These are phyloP conservation scores for Phyllotreta cruciferae DNA, from an alignment of 2,888 invertebrate species.

Conservation along the genomic window DNA sequence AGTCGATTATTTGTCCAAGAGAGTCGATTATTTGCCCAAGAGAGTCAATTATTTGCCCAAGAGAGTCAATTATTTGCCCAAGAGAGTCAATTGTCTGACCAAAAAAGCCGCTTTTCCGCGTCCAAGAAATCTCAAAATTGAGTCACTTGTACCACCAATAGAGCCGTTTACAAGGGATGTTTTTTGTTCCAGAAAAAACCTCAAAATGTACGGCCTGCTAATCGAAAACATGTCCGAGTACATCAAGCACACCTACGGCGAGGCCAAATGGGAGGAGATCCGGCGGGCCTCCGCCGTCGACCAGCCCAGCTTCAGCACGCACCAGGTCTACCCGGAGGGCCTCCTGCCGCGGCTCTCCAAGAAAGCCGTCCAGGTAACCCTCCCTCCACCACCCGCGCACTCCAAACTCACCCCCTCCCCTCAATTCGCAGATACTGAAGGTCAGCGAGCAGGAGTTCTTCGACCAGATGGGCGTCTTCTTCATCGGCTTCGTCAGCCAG, in stretches of 20 bases:
- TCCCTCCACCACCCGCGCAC: not conserved
- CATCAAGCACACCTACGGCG: conserved; percentile 92
- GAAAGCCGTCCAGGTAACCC: conserved; percentile 80
- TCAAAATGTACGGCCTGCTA: conserved; percentile 91
- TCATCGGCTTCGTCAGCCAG: conserved; percentile 91
- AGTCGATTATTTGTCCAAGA: too few relatives aligned
- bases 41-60: too few relatives aligned
- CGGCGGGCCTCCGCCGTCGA: conserved; percentile 85
- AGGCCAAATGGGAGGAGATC: conserved; percentile 93
- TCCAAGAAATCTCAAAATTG: too few relatives aligned
- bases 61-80: too few relatives aligned
- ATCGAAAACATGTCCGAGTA: conserved; percentile 93
- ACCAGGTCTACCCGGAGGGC: conserved; percentile 93
- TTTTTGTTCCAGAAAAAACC: conserved; percentile 37
- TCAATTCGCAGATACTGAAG: conserved; percentile 74
- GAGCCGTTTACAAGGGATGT: too few relatives aligned
- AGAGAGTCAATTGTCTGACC: too few relatives aligned
- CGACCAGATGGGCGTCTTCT: conserved; percentile 93
- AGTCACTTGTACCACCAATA: too few relatives aligned
- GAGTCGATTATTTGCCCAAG: too few relatives aligned
- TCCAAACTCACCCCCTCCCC: not conserved
- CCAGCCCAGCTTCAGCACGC: conserved; percentile 85
- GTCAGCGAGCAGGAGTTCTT: conserved; percentile 89
- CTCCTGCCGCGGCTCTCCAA: conserved; percentile 84
- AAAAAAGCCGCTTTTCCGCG: too few relatives aligned